Conservation (phyloP, 35 echinoderm and acorn worm genomes). For the Antedon bifida region DNA sequence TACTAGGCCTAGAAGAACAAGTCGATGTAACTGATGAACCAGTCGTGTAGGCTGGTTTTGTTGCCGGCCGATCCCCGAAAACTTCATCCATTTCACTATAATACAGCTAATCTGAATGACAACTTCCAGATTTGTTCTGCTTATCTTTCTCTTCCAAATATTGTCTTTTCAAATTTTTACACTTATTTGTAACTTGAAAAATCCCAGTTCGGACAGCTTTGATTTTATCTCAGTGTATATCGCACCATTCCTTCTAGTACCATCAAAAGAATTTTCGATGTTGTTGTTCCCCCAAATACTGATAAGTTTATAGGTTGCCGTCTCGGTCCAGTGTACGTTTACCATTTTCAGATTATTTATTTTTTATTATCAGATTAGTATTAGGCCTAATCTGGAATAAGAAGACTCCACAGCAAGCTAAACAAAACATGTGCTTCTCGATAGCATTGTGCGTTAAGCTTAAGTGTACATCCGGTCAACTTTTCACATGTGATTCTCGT, state of each 20-base stretch:
- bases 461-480: no score
- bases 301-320: neutral
- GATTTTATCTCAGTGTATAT: neutral
- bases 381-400: no score
- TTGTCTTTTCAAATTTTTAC: neutral
- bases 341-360: no score
- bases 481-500: no score
- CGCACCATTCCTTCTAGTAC: neutral
- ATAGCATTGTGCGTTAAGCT: no score
- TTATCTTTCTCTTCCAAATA: neutral
- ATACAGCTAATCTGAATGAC: neutral
- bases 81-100: neutral
- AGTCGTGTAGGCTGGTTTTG: neutral
- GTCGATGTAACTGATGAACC: neutral
- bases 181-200: neutral
- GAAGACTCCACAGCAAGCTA: no score
- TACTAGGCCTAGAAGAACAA: no score
- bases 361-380: no score
- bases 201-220: neutral
- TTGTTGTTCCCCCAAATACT: neutral
- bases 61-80: neutral
- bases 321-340: neutral
- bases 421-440: no score
- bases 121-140: neutral
- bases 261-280: neutral